Conservation (phyloP, 2,888 invertebrate genomes). For the Pseudoips prasinana region DNA sequence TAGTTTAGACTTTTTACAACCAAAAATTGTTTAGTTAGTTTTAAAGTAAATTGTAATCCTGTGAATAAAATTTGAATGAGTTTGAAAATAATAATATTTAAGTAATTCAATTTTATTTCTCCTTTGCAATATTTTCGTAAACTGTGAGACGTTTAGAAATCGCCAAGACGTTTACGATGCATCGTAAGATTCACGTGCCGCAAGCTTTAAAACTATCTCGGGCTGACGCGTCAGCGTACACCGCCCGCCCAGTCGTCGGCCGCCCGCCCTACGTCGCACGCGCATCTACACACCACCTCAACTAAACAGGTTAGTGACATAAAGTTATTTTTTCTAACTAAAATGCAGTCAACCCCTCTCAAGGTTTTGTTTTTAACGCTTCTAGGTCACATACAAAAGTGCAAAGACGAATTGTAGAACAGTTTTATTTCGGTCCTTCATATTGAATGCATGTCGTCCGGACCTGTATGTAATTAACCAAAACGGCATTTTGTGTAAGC, state of each 20-base stretch:
- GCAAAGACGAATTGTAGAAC: too few species aligned
- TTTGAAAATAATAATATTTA: too few species aligned
- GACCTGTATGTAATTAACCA: constrained; percentile 53
- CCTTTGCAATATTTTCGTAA: too few species aligned
- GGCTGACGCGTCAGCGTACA: constrained; percentile 42
- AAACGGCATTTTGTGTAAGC: constrained; percentile 55
- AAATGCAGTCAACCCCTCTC: constrained; percentile 14
- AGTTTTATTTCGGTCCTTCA: constrained; percentile 44
- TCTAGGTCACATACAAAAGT: too few species aligned
- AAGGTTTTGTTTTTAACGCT: too few species aligned
- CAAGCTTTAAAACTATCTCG: constrained; percentile 23
- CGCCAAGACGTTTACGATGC: too few species aligned
- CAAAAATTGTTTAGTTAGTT: too few species aligned
- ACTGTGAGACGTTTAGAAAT: too few species aligned
- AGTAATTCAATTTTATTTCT: too few species aligned
- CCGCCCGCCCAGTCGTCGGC: constrained; percentile 77
- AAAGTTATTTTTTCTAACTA: constrained; percentile 32
- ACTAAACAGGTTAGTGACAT: constrained; percentile 50
- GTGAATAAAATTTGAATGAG: too few species aligned
- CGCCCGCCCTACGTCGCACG: constrained; percentile 67
- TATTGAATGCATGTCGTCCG: constrained; percentile 40
- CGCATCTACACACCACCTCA: constrained; percentile 46
- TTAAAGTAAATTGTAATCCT: too few species aligned
- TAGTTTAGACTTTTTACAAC: too few species aligned
- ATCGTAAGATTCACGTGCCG: constrained; percentile 33